These are phyloP conservation scores for Solen grandis DNA, from an alignment of 1,140 invertebrate genomes.

Conservation along the genomic window DNA sequence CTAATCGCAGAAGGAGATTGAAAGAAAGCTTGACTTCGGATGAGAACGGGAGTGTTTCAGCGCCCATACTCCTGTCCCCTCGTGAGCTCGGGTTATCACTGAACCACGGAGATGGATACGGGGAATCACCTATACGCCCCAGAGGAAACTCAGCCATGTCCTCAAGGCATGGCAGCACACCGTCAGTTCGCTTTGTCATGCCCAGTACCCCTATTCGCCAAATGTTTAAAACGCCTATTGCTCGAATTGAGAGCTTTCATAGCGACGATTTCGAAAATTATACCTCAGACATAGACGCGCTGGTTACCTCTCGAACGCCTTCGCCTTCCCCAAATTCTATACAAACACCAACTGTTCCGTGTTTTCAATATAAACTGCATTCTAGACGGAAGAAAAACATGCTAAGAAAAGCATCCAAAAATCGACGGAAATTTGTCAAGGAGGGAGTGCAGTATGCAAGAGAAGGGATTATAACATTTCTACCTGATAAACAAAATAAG, in stretches of 20 bases:
- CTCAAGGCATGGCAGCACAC: conserved; percentile 39
- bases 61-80: conserved; percentile 51
- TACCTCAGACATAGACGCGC: conserved; percentile 63
- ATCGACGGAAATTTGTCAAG: conserved; percentile 49
- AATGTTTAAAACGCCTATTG: conserved; percentile 73
- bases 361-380: conserved; percentile 75
- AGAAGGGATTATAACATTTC: conserved; percentile 42
- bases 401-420: conserved; percentile 54
- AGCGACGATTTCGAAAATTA: conserved; percentile 77
- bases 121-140: conserved; percentile 40
- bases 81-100: conserved; percentile 37
- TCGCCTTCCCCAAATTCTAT: conserved; percentile 68
- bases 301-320: conserved; percentile 60
- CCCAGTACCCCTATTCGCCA: conserved; percentile 75
- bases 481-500: conserved; percentile 17
- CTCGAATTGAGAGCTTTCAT: conserved; percentile 78
- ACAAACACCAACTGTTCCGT: conserved; percentile 74
- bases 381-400: conserved; percentile 68
- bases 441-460: conserved; percentile 51
- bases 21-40: conserved; percentile 57
- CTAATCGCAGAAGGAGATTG: conserved; percentile 52
- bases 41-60: conserved; percentile 46
- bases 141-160: conserved; percentile 17
- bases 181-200: conserved; percentile 59
- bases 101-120: conserved; percentile 15